A percentile compares a stretch with the other conserved stretches of the same genome.
phyloP scores from a whole-genome alignment of 2,888 invertebrate genomes.

The Hirudinaria manillensis region DNA sequence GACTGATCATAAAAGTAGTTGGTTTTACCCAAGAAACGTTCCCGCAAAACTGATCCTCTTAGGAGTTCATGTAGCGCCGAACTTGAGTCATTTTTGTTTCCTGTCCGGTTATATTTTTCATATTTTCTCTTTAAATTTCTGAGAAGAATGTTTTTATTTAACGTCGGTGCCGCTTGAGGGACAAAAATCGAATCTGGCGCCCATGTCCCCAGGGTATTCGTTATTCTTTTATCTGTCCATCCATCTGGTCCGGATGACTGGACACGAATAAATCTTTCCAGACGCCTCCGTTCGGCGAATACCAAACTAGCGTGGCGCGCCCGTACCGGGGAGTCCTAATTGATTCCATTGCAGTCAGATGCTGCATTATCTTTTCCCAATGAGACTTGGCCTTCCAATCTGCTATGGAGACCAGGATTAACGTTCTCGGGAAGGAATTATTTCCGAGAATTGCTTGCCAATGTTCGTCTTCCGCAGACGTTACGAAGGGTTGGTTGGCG shows the following conservation, averaged over 20 bases:
- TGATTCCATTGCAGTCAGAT: too few species aligned
- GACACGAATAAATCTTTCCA: background rate
- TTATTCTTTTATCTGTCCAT: slow-evolving; percentile 15
- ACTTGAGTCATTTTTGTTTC: background rate
- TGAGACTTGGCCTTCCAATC: background rate
- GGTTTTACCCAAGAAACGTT: too few species aligned
- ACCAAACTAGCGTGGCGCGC: too few species aligned
- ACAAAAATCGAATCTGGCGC: slow-evolving; percentile 9
- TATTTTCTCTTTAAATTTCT: slow-evolving; percentile 9
- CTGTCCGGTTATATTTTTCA: background rate
- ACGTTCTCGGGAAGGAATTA: too few species aligned
- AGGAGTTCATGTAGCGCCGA: background rate
- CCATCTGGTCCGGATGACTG: background rate
- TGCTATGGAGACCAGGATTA: background rate
- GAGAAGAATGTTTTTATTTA: too few species aligned
- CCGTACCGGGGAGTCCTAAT: too few species aligned
- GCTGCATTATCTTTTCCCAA: background rate
- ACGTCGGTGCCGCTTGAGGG: background rate
- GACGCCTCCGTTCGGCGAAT: too few species aligned
- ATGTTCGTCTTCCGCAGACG: too few species aligned
- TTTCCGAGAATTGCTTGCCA: too few species aligned
- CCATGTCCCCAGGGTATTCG: background rate
- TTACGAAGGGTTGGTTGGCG: too few species aligned
- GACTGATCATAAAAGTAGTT: too few species aligned
- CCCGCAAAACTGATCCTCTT: too few species aligned